These are phyloP conservation scores for Glyphotaelius pellucidus DNA, from an alignment of 2,888 invertebrate genomes.

Conservation along the genomic window DNA sequence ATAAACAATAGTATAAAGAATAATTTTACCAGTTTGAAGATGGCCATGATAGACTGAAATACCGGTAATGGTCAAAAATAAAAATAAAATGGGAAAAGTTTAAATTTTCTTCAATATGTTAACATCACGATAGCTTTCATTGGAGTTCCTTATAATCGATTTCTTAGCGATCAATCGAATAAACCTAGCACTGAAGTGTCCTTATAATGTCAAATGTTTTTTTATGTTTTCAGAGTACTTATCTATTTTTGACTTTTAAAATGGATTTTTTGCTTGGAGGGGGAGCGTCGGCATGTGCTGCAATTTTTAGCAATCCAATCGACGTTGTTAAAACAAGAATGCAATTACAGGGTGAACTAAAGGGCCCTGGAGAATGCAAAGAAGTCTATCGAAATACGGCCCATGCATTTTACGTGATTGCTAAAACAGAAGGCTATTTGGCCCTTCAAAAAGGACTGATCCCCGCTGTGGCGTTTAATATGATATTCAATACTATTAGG, in stretches of 20 bases:
- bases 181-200: background rate
- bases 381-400: slow-evolving; percentile 80
- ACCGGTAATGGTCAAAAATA: too few relatives aligned
- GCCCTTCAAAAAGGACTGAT: slow-evolving; percentile 81
- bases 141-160: background rate
- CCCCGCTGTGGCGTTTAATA: slow-evolving; percentile 83
- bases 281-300: slow-evolving; percentile 79
- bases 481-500: slow-evolving; percentile 68
- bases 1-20: too few relatives aligned
- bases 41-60: too few relatives aligned
- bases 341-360: slow-evolving; percentile 83
- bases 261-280: slow-evolving; percentile 82
- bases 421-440: slow-evolving; percentile 80
- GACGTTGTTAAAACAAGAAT: slow-evolving; percentile 85
- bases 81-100: too few relatives aligned
- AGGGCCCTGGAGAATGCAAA: slow-evolving; percentile 78
- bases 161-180: too few relatives aligned
- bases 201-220: background rate
- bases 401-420: slow-evolving; percentile 82
- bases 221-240: background rate
- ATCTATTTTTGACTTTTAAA: background rate
- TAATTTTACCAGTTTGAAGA: too few relatives aligned
- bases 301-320: slow-evolving; percentile 82
- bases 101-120: too few relatives aligned
- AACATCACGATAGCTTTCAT: too few relatives aligned